Percentiles rank a stretch among this genome's conserved stretches.
Conservation (phyloP, 2,888 invertebrate genomes). For the Caenorhabditis sinica region DNA sequence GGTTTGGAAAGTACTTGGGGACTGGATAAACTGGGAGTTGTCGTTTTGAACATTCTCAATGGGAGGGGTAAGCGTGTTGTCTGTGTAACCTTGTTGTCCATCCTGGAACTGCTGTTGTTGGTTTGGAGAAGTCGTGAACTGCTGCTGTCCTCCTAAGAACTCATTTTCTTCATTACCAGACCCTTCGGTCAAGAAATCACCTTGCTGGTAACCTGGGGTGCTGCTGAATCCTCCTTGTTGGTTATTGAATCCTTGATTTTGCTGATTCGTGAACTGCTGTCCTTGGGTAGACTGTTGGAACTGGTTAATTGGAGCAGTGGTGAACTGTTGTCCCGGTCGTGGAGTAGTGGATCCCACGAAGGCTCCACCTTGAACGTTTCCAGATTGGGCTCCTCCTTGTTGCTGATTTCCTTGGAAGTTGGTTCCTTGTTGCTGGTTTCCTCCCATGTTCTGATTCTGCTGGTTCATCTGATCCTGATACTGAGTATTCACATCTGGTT, state of each 20-base stretch:
- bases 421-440: background rate
- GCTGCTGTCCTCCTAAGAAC: constrained; percentile 50
- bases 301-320: constrained; percentile 4
- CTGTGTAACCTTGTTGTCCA: constrained; percentile 49
- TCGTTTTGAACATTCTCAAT: constrained; percentile 5
- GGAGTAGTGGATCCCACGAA: constrained; percentile 11
- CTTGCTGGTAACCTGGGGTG: constrained; percentile 48
- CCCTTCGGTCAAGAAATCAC: constrained; percentile 46
- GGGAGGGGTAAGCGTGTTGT: constrained; percentile 26
- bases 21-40: constrained; percentile 16
- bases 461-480: constrained; percentile 54
- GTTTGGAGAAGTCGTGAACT: constrained; percentile 3
- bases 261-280: constrained; percentile 10
- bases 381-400: background rate
- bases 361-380: constrained; percentile 1
- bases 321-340: constrained; percentile 2
- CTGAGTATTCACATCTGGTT: constrained; percentile 50
- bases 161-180: constrained; percentile 41
- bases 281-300: constrained; percentile 22
- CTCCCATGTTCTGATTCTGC: constrained; percentile 26
- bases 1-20: constrained; percentile 10
- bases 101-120: constrained; percentile 13
- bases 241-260: constrained; percentile 4
- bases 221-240: constrained; percentile 25
- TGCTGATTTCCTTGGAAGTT: constrained; percentile 5